Evolutionary conservation across 2,888 invertebrate species (phyloP), one percentile per base, ranked within the genome.

Genomic region (Leptarthrus brevirostris): DNA sequence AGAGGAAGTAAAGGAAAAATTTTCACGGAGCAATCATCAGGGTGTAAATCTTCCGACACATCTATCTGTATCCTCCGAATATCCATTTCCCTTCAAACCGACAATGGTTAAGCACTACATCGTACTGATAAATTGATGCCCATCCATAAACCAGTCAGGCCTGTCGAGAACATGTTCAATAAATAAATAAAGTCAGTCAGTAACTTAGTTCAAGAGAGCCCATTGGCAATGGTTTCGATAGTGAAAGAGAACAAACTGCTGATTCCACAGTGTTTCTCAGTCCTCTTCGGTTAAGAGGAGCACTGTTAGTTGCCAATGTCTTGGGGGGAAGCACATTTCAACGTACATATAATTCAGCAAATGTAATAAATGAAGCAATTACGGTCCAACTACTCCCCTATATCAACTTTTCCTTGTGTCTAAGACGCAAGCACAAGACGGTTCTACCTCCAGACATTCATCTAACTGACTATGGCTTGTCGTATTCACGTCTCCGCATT

Each of bases 121-220:
- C 77, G 76, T 74, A 76, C 74, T 78, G 79, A 79, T 79, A 78
- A 78, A 79, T 79, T 79, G 78, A 79, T 79, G 78, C 76, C 77
- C 76, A 79, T 79, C 79, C 77, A 78, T 78, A 79, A 79, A 79
- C 76, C 77, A 78, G 78, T 79, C 79, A 76, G 75, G 77, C 76
- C 78, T 79, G 79, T 79, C 79, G 78, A 78, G 76, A 77, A 75
- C 79, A 79, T 79, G 79, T 77, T 79, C 78, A 77, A 79, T 79
- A 78, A 79, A 79, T 79, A 79, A 78, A 79, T 78, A 78, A 78
- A 77, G 77, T 76, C 76, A 77, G 76, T 78, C 77, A 76, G 77
- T 77, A 76, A 79, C 77, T 77, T 75, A 74, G 44, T 70, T 74
- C 52, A 47, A 24, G 24, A 44, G 69, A 69, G 24, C 52, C 49